Evolutionary conservation across 2,888 invertebrate genomes (phyloP), one percentile per base, ranked within the genome.

Genomic region (Punctoribates punctum): DNA sequence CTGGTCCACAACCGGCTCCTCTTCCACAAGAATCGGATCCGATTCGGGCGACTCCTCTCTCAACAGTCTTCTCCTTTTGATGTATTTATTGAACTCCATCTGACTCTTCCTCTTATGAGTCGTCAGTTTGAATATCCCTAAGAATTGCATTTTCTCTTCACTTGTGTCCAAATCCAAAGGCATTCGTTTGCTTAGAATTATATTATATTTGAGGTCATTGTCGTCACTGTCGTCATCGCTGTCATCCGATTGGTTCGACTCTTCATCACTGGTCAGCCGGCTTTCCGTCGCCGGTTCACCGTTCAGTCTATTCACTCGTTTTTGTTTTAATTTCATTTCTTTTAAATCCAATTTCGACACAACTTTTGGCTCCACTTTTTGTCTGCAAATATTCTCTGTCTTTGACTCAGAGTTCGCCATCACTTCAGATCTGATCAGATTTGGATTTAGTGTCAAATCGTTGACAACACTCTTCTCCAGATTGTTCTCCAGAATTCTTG

Each of bases 291-390:
- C 25, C 75, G 38, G n/a, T n/a, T 79, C 79, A 9, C 81, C 81
- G 15, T 29, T 48, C 34, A 81, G 81, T n/a, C 81, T 81, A 75
- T 81, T 80, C 2, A 78, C 46, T 13, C 83, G 79, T 29, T 81
- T 78, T 78, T 82, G 80, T 27, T 81, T 81, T 65, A 82, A 78
- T 48, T 80, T 81, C 51, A 80, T 77, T 74, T 83, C 83, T 70
- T 82, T 82, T 48, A 82, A 77, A 79, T 84, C 84, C 25, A 84
- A 79, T 75, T 83, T 82, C 79, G 84, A 84, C 0, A 80, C 74
- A 6, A 78, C 65, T n/a, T 42, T 70, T 60, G 20, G 25, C 25
- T 60, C 60, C 9, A 60, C 20, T 60, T 60, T 15, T 51, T 51
- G 46, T 54, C n/a, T 60, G 25, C 20, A 9, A 4, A 60, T 23